Evolutionary conservation across 2,888 invertebrate genomes (phyloP).

Genomic region (Oasisia sp.): DNA sequence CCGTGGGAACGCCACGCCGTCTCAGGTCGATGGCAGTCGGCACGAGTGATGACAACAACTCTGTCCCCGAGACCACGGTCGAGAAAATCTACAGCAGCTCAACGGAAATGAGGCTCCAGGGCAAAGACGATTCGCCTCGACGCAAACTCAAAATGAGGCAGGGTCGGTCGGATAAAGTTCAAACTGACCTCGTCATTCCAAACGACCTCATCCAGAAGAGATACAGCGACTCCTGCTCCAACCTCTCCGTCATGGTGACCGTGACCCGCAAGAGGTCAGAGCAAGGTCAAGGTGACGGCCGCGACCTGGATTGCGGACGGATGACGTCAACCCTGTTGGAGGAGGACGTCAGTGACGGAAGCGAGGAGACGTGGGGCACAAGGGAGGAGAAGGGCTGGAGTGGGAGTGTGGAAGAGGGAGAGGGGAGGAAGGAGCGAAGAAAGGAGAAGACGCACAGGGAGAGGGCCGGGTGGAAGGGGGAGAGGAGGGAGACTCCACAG

Average conservation of each 20-base stretch:
- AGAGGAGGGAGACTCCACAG: slow-evolving; percentile 35
- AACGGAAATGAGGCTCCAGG: not conserved
- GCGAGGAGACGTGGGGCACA: slow-evolving; percentile 58
- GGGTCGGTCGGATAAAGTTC: not conserved
- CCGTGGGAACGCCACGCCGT: not conserved
- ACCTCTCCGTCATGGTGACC: not conserved
- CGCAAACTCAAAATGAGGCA: not conserved
- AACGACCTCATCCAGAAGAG: slow-evolving; percentile 1
- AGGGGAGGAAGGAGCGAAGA: slow-evolving; percentile 33
- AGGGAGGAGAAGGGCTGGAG: slow-evolving; percentile 34
- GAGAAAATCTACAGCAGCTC: not conserved
- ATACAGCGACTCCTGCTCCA: not conserved
- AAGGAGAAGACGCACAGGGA: not conserved
- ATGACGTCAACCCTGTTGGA: not conserved
- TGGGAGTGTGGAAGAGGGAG: slow-evolving; percentile 33
- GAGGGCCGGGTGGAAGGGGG: not conserved
- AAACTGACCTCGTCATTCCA: not conserved
- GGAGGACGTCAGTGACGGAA: too few relatives aligned
- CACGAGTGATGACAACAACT: not conserved
- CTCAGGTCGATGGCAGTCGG: not conserved
- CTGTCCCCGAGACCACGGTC: not conserved
- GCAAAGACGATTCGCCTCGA: not conserved
- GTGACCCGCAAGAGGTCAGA: slow-evolving; percentile 17
- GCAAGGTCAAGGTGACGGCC: not conserved
- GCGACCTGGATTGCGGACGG: not conserved